Conservation (phyloP, 2,888 invertebrate species). For the Helicoverpa assulta region DNA sequence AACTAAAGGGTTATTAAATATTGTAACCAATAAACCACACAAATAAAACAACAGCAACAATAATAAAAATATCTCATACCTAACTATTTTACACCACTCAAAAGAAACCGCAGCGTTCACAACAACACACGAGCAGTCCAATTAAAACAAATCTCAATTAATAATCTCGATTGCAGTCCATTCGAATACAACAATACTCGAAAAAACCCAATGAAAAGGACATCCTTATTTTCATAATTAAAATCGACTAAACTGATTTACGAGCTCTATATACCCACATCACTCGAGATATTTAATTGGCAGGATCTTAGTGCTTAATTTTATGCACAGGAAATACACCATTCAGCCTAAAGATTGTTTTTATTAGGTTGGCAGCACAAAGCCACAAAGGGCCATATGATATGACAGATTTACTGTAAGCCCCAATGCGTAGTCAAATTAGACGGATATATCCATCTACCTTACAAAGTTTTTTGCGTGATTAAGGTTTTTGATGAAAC, state of each 20-base stretch:
- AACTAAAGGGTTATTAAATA: slow-evolving; percentile 7
- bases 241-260: slow-evolving; percentile 80
- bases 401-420: slow-evolving; percentile 88
- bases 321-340: slow-evolving; percentile 82
- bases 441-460: slow-evolving; percentile 89
- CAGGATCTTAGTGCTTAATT: slow-evolving; percentile 74
- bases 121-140: slow-evolving; percentile 36
- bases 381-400: slow-evolving; percentile 80
- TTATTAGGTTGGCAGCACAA: slow-evolving; percentile 80
- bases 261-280: slow-evolving; percentile 78
- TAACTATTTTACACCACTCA: slow-evolving; percentile 38
- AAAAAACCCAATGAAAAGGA: slow-evolving; percentile 72
- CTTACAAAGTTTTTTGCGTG: slow-evolving; percentile 72
- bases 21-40: slow-evolving; percentile 14
- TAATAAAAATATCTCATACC: slow-evolving; percentile 33
- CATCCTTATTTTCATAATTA: slow-evolving; percentile 82
- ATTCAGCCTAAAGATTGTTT: slow-evolving; percentile 81
- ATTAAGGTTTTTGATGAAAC: slow-evolving; percentile 70
- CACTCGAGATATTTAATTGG: slow-evolving; percentile 81
- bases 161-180: slow-evolving; percentile 56
- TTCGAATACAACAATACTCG: slow-evolving; percentile 65
- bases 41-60: slow-evolving; percentile 20
- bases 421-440: slow-evolving; percentile 83
- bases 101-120: slow-evolving; percentile 40
- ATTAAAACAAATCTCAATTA: slow-evolving; percentile 62